phyloP scores from a whole-genome alignment of 2,888 invertebrate genomes.

The Amphipoea lucens region DNA sequence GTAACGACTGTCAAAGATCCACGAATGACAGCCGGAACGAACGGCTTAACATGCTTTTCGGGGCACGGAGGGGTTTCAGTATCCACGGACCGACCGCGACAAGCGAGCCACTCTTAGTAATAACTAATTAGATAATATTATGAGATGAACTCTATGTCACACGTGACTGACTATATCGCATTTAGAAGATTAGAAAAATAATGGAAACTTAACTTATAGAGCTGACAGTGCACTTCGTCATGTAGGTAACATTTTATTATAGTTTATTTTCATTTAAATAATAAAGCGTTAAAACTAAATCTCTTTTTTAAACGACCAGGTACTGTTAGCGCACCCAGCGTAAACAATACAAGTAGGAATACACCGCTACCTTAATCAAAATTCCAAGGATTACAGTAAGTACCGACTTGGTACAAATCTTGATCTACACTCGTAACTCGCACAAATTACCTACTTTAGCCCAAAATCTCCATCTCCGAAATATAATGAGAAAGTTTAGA shows the following conservation, averaged over 20 bases:
- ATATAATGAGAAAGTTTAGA: slow-evolving; percentile 30
- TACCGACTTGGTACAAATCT: neutral
- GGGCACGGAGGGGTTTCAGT: too few species aligned
- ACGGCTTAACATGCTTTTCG: neutral
- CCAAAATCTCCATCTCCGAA: neutral
- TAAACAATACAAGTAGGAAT: too few species aligned
- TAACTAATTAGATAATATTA: neutral
- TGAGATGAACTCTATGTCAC: neutral
- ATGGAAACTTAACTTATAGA: neutral
- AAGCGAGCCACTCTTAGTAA: neutral
- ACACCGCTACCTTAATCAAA: neutral
- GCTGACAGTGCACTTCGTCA: neutral
- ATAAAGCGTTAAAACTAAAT: neutral
- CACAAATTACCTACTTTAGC: slow-evolving; percentile 3
- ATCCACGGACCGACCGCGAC: too few species aligned
- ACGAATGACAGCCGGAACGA: neutral
- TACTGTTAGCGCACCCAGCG: neutral
- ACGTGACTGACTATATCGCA: neutral
- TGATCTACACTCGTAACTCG: neutral
- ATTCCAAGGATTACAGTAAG: neutral
- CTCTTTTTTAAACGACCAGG: neutral
- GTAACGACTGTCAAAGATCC: neutral
- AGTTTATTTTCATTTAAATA: neutral
- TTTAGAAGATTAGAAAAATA: neutral
- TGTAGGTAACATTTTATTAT: too few species aligned